Evolutionary conservation across 2,888 invertebrate species (phyloP).

Genomic region (Ophion ventricosus): DNA sequence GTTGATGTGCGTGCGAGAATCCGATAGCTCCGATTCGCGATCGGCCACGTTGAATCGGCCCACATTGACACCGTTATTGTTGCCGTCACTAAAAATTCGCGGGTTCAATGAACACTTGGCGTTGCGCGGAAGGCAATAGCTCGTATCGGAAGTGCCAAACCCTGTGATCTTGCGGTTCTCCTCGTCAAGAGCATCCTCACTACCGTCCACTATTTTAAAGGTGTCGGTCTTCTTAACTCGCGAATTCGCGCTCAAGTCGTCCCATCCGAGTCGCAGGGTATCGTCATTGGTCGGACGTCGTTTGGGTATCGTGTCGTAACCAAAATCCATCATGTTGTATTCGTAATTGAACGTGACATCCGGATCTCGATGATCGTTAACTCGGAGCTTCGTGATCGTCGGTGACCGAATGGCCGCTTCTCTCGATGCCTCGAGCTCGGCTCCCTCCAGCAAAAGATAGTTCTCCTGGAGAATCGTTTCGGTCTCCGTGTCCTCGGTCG

Average conservation of each 20-base stretch:
- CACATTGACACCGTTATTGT: conserved; percentile 30
- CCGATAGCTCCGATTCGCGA: conserved; percentile 27
- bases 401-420: conserved; percentile 14
- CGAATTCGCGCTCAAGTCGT: conserved; percentile 70
- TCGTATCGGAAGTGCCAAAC: conserved; percentile 41
- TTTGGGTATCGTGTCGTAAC: conserved; percentile 76
- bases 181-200: conserved; percentile 71
- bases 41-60: conserved; percentile 23
- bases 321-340: conserved; percentile 71
- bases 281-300: conserved; percentile 8
- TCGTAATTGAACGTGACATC: conserved; percentile 32
- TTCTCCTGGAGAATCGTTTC: conserved; percentile 77
- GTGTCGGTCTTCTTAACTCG: conserved; percentile 80
- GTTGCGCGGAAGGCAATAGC: conserved; percentile 14
- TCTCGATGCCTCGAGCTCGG: not conserved
- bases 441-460: conserved; percentile 72
- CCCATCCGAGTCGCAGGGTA: conserved; percentile 13
- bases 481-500: conserved; percentile 67
- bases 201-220: conserved; percentile 78
- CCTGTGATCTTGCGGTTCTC: conserved; percentile 23
- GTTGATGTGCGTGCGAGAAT: not conserved
- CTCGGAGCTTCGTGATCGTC: conserved; percentile 63
- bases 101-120: conserved; percentile 27
- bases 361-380: conserved; percentile 58
- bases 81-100: conserved; percentile 17